Conservation (phyloP, 2,888 invertebrate genomes). For the Pseudanteris insignis region DNA sequence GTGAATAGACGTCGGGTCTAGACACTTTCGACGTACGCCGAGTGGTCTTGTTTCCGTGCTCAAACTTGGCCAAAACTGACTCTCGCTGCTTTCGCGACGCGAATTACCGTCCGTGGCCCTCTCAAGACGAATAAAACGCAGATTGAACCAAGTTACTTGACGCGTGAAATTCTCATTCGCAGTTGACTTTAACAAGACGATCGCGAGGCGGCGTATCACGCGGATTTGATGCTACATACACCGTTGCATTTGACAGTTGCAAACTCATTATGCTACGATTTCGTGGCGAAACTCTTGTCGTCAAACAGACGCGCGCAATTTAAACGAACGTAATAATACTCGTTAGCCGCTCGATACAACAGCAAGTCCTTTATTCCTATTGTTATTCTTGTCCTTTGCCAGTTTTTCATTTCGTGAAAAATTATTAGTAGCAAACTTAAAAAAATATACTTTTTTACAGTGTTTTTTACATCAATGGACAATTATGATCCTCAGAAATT, state of each 20-base stretch:
- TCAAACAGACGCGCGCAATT: constrained; percentile 1
- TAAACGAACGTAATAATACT: background rate
- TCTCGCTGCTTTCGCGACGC: constrained; percentile 22
- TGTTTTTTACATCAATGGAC: too few relatives aligned
- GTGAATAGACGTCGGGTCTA: constrained; percentile 16
- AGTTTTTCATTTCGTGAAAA: too few relatives aligned
- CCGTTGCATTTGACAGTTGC: background rate
- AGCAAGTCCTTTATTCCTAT: too few relatives aligned
- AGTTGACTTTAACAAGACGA: constrained; percentile 39
- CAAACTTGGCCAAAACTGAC: constrained; percentile 32
- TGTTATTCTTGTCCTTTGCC: too few relatives aligned
- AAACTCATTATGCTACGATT: background rate
- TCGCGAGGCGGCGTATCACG: constrained; percentile 21
- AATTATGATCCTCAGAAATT: too few relatives aligned
- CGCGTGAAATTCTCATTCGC: constrained; percentile 38
- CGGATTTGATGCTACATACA: constrained; percentile 14
- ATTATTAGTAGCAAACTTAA: too few relatives aligned
- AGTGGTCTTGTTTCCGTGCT: constrained; percentile 24
- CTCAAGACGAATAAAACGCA: constrained; percentile 35
- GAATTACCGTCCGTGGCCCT: constrained; percentile 36
- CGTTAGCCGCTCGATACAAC: background rate
- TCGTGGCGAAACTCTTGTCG: background rate
- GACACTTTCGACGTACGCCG: constrained; percentile 31
- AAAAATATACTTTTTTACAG: too few relatives aligned
- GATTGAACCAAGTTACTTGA: constrained; percentile 35